These are phyloP conservation scores for Rousettus madagascariensis DNA, from an alignment of 2,797 vertebrate species.

Conservation along the genomic window DNA sequence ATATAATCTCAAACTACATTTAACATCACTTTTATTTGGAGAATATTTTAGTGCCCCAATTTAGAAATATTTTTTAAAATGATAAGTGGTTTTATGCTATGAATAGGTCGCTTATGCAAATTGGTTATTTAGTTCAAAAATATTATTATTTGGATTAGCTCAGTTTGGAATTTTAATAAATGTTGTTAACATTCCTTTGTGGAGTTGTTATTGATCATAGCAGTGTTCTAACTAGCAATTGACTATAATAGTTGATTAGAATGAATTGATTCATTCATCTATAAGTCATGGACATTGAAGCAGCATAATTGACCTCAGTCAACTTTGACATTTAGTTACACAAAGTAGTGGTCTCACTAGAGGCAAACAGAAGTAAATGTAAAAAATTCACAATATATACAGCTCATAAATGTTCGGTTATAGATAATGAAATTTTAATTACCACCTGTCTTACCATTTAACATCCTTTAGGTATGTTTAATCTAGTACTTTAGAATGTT, in stretches of 20 bases:
- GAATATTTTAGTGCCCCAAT: neutral
- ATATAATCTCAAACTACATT: constrained; percentile 11
- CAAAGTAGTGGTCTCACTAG: neutral
- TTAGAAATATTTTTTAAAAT: constrained; percentile 6
- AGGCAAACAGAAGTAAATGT: neutral
- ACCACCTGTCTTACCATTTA: neutral
- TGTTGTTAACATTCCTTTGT: neutral
- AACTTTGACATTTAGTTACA: neutral
- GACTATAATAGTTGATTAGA: neutral
- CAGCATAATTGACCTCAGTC: neutral
- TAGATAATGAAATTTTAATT: neutral
- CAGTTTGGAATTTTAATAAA: neutral
- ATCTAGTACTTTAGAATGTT: constrained; percentile 29
- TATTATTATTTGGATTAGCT: neutral
- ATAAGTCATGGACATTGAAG: neutral
- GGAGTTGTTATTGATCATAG: neutral
- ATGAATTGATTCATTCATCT: neutral
- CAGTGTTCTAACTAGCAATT: neutral
- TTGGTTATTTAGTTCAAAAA: neutral
- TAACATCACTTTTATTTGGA: neutral
- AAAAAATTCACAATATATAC: neutral
- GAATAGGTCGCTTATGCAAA: neutral
- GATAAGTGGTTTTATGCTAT: neutral
- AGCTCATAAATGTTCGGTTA: constrained; percentile 14
- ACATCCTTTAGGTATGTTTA: constrained; percentile 27